Evolutionary conservation across 1,140 invertebrate genomes (phyloP), one percentile per base, ranked within the genome.

Genomic region (Liolophura sinensis): DNA sequence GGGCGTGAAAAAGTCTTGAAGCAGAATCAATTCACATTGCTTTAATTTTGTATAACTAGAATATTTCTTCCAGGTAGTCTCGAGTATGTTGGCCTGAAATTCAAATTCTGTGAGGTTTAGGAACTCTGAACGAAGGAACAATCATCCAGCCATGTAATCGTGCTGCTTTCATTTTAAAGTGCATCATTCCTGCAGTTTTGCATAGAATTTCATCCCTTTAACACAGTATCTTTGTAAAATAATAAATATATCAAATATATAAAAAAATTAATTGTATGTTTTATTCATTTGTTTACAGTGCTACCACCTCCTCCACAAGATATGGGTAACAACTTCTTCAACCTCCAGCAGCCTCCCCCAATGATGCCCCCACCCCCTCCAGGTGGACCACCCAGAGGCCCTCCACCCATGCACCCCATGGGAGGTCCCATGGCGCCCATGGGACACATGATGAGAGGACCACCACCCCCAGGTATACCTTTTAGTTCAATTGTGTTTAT

Each of bases 311-410:
- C 93, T 0, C 91, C 93, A 0, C 89, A 89, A 77, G 90, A 91
- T 84, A 82, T 91, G 52, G 24, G 89, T 22, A 92, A 92, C 79
- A 93, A 94, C 78, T 93, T 92, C 85, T 93, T 93, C 83, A 93
- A 93, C 79, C 82, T 93, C 47, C 87, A 89, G 52, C 74, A 65
- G 56, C 71, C 74, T 55, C 80, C 74, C 57, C 78, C 72, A 22
- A 70, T 68, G 48, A 75, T 70, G 75, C 76, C 69, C 63, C 69
- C 66, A 52, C 62, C 71, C 58, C 65, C 71, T 40, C 52, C 49
- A 64, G 75, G 75, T 22, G 63, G 74, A 57, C 76, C 74, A n/a
- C 74, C 75, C 9, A 60, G 75, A 57, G 73, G 73, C 55, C 74
- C 76, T 1, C 71, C 71, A 15, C 69, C 67, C 24, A 72, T 76